Base-by-base conservation (phyloP, 2,888 invertebrate species). In the Octonoba sinensis region DNA sequence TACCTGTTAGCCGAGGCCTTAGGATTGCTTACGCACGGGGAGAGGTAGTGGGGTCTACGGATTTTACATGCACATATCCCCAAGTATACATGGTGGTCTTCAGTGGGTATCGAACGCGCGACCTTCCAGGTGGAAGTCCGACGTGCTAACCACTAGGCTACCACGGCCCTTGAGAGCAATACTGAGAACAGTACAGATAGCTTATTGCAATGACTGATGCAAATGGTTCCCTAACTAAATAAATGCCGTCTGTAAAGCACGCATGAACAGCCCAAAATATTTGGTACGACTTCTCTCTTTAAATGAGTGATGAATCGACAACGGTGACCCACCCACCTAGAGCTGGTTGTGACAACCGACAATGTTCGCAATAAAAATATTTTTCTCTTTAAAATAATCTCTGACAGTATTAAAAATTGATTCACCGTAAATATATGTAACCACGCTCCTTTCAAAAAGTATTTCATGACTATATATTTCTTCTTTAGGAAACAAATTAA, bases 301-400 rank as follows among this genome's bases (percentile, higher is more conserved):
- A 47, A 47, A 47, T 12, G 11, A 12, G 47, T 15, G 15, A 47
- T 47, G 47, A 47, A 47, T 12, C 47, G 12, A 47, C 15, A 15
- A 47, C 15, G 47, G 15, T 15, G 15, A 47, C 47, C n/a, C n/a
- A n/a, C 47, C 47, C 12, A 15, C 12, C 11, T 47, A 12, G 47
- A 11, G 15, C 15, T 47, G 12, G 12, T 15, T 47, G 15, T 47
- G 47, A 47, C 47, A 47, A 47, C 47, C 47, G 11, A 15, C 18
- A 54, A 54, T 54, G 11, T 15, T 54, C 54, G 16, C 16, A 54
- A 54, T 16, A 12, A 18, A 15, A 47, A 47, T 54, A 15, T 15
- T 54, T 54, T 54, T 54, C 54, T 54, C 54, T 54, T 54, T 54
- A 54, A 54, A n/a, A n/a, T n/a, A n/a, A n/a, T n/a, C n/a, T n/a